A percentile compares a stretch with the other conserved stretches of the same genome.
These are phyloP conservation scores for Osmerus eperlanus DNA, from an alignment of 2,113 vertebrate genomes.

Conservation along the genomic window DNA sequence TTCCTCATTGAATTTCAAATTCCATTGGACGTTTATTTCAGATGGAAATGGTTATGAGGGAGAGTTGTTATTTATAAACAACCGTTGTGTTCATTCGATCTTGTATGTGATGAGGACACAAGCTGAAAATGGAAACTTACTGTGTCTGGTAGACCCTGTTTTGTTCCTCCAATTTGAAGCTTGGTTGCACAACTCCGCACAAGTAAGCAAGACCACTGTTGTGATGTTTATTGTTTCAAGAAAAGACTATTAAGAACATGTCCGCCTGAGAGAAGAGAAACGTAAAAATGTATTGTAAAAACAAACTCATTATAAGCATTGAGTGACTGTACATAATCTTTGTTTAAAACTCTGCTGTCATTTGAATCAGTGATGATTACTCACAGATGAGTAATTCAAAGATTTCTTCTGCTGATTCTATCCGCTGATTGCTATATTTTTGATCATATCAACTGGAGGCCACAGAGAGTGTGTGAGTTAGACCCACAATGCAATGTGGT, in stretches of 20 bases:
- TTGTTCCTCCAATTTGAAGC: conserved; percentile 34
- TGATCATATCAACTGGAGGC: neutral
- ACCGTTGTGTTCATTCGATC: conserved; percentile 12
- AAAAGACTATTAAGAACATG: conserved; percentile 27
- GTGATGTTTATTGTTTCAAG: conserved; percentile 33
- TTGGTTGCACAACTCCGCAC: conserved; percentile 28
- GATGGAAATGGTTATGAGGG: neutral
- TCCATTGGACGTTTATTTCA: neutral
- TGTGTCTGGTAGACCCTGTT: conserved; percentile 18
- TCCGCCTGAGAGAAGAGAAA: conserved; percentile 11
- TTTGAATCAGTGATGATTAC: neutral
- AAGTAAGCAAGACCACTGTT: conserved; percentile 27
- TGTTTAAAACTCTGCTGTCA: no score
- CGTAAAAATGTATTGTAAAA: neutral
- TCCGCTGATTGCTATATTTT: neutral
- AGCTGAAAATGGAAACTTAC: conserved; percentile 7
- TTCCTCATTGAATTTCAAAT: neutral
- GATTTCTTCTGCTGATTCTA: neutral
- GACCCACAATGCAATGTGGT: neutral
- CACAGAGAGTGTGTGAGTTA: neutral
- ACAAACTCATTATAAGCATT: neutral
- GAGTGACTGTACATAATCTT: no score
- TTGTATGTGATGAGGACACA: neutral
- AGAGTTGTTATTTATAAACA: neutral
- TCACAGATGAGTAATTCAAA: neutral